Evolutionary conservation across 1,140 invertebrate genomes (phyloP).

Genomic region (Callitettix versicolor): DNA sequence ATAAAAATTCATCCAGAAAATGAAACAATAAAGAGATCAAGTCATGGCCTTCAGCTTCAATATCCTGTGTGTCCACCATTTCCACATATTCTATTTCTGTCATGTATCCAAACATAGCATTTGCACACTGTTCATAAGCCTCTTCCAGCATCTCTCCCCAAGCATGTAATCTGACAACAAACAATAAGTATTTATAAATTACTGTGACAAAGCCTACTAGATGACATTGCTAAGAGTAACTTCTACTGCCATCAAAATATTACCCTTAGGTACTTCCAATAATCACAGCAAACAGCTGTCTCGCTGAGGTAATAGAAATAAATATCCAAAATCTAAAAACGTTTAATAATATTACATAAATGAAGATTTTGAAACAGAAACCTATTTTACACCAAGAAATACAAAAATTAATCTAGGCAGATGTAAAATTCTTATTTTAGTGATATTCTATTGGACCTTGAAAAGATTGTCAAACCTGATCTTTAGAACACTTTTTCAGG

Average conservation of each 20-base stretch:
- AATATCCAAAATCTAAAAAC: no score
- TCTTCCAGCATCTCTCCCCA: constrained; percentile 85
- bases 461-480: no score
- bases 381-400: constrained; percentile 6
- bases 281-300: no score
- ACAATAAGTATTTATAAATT: background rate
- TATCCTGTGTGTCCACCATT: constrained; percentile 61
- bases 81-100: constrained; percentile 83
- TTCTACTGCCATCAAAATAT: no score
- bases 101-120: constrained; percentile 96
- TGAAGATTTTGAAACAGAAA: no score
- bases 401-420: background rate
- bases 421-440: background rate
- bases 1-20: constrained; percentile 91
- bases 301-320: no score
- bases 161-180: constrained; percentile 62
- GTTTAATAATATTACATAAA: no score
- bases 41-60: constrained; percentile 81
- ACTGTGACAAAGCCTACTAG: no score
- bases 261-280: no score
- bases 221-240: no score
- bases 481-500: no score
- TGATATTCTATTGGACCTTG: background rate
- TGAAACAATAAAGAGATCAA: constrained; percentile 80
- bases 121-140: constrained; percentile 89